A percentile compares a stretch with the other conserved stretches of the same genome.
Conservation (phyloP, 2,888 invertebrate genomes). For the Thelaira solivaga region DNA sequence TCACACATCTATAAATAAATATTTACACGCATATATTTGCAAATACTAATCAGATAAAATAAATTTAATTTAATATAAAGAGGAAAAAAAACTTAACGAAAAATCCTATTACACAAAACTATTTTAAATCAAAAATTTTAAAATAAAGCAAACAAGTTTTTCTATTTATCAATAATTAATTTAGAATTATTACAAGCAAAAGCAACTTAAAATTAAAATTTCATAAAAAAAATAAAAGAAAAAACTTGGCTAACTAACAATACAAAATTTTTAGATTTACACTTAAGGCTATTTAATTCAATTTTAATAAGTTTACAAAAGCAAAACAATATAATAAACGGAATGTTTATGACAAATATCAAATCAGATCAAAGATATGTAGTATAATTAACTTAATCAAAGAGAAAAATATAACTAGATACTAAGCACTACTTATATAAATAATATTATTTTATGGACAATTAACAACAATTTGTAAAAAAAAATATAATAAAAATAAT, state of each 20-base stretch:
- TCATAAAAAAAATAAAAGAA: not conserved
- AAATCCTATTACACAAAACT: conserved; percentile 30
- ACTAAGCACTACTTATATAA: conserved; percentile 22
- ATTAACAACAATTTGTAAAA: conserved; percentile 26
- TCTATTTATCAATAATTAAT: not conserved
- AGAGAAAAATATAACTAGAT: conserved; percentile 25
- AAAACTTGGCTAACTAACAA: conserved; percentile 39
- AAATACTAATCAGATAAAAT: conserved; percentile 38
- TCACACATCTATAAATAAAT: conserved; percentile 44
- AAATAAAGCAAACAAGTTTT: not conserved
- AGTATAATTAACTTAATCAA: conserved; percentile 15
- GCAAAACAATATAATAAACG: conserved; percentile 31
- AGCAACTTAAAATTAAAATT: not conserved
- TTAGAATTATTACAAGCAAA: not conserved
- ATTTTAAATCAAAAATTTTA: not conserved
- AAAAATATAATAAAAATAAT: not conserved
- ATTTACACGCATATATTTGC: conserved; percentile 53
- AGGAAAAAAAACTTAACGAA: conserved; percentile 22
- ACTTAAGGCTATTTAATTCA: no score
- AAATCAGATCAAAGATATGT: conserved; percentile 28
- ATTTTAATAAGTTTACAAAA: conserved; percentile 21
- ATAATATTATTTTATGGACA: conserved; percentile 5
- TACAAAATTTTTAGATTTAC: no score
- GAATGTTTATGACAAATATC: conserved; percentile 48
- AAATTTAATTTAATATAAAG: conserved; percentile 36